Evolutionary conservation across 2,888 invertebrate species (phyloP).

Genomic region (Hypselothyrea guttata): DNA sequence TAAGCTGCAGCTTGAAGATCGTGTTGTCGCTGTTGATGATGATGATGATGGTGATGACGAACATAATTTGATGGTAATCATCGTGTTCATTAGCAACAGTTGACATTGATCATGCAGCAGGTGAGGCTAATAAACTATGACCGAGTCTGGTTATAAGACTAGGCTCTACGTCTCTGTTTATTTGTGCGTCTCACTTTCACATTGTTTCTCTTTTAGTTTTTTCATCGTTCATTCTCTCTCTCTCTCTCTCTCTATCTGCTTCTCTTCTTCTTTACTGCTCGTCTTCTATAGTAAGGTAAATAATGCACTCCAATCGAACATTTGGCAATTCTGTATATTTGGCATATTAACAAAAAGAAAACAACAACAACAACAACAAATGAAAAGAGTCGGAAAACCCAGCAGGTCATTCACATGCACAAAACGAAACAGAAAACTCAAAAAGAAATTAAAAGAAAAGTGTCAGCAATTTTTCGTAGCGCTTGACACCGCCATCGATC

Average conservation of each 20-base stretch:
- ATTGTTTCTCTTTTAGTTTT: conserved; percentile 33
- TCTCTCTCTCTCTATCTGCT: conserved; percentile 15
- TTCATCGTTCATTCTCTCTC: conserved; percentile 11
- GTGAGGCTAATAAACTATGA: no score
- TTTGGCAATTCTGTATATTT: no score
- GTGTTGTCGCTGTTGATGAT: no score
- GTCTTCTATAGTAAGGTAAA: no score
- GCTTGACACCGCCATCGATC: conserved; percentile 15
- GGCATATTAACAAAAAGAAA: no score
- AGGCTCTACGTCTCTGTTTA: conserved; percentile 1
- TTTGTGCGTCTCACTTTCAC: conserved; percentile 60
- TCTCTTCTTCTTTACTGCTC: conserved; percentile 5
- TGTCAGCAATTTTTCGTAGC: conserved; percentile 27
- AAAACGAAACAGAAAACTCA: background rate
- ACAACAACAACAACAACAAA: conserved; percentile 8
- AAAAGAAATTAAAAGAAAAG: background rate
- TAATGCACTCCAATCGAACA: no score
- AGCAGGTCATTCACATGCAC: conserved; percentile 29
- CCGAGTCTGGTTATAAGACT: no score
- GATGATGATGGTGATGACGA: no score
- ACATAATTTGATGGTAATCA: no score
- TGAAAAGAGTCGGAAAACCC: conserved; percentile 9
- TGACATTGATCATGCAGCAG: no score
- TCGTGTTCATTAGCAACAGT: background rate
- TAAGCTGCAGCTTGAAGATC: no score